These are phyloP conservation scores for Jordanella pulchra DNA, from an alignment of 2,797 vertebrate species.

Conservation along the genomic window DNA sequence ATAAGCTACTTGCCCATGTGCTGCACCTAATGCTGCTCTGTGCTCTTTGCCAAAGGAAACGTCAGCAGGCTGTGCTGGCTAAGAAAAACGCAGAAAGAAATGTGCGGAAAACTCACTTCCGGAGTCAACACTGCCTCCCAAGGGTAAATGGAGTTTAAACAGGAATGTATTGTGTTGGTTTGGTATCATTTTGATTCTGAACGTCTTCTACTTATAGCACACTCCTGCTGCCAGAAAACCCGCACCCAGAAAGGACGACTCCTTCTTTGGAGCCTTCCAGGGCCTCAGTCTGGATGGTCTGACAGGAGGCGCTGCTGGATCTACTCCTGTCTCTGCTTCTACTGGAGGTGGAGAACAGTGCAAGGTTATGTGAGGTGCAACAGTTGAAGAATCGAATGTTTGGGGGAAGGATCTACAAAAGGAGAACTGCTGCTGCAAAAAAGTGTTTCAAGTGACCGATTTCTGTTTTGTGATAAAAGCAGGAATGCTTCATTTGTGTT, in stretches of 20 bases:
- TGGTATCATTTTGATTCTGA: background rate
- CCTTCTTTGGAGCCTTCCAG: slow-evolving; percentile 80
- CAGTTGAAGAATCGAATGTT: slow-evolving; percentile 9
- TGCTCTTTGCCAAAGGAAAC: slow-evolving; percentile 68
- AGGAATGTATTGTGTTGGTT: no score
- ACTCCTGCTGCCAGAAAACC: slow-evolving; percentile 52
- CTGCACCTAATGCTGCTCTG: slow-evolving; percentile 25
- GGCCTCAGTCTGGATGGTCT: slow-evolving; percentile 77
- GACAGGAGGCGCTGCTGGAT: slow-evolving; percentile 40
- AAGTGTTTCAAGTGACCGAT: background rate
- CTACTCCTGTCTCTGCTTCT: slow-evolving; percentile 26
- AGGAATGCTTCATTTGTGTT: background rate
- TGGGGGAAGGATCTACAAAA: background rate
- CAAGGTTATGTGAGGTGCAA: slow-evolving; percentile 76
- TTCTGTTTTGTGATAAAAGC: background rate
- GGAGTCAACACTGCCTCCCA: slow-evolving; percentile 78
- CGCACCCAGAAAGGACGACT: slow-evolving; percentile 60
- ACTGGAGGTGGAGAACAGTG: slow-evolving; percentile 57
- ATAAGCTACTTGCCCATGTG: slow-evolving; percentile 57
- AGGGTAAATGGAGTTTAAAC: slow-evolving; percentile 54
- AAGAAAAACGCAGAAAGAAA: slow-evolving; percentile 79
- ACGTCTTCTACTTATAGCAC: slow-evolving; percentile 46
- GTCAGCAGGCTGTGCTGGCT: slow-evolving; percentile 72
- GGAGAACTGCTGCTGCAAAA: background rate
- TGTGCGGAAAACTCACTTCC: slow-evolving; percentile 68